Evolutionary conservation across 2,888 invertebrate species (phyloP).

Genomic region (Eumacrocentrus americanus): DNA sequence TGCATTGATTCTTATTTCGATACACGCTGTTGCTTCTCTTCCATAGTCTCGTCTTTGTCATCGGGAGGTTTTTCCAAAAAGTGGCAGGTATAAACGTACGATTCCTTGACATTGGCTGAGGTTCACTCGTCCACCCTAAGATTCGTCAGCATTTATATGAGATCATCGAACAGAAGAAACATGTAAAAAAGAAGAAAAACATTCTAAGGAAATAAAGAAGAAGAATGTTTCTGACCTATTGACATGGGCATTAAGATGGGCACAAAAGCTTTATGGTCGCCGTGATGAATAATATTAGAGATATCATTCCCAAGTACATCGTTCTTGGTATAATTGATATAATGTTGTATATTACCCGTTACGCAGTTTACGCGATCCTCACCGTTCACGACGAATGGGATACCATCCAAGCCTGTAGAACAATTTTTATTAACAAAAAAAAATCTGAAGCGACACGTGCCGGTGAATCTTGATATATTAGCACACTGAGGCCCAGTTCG

Average conservation of each 20-base stretch:
- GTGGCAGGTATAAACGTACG: slow-evolving; percentile 69
- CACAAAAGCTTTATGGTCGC: slow-evolving; percentile 88
- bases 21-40: slow-evolving; percentile 76
- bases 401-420: slow-evolving; percentile 91
- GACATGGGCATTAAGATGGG: slow-evolving; percentile 77
- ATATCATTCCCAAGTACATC: slow-evolving; percentile 83
- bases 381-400: slow-evolving; percentile 88
- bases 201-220: no score
- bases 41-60: slow-evolving; percentile 72
- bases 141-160: no score
- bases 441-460: no score
- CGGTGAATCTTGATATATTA: no score
- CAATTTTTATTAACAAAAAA: no score
- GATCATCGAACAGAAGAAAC: slow-evolving; percentile 8
- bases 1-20: slow-evolving; percentile 77
- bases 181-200: not conserved
- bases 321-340: slow-evolving; percentile 85
- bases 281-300: slow-evolving; percentile 90
- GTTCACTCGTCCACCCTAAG: slow-evolving; percentile 60
- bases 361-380: slow-evolving; percentile 94
- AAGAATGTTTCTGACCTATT: slow-evolving; percentile 65
- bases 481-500: no score
- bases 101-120: slow-evolving; percentile 59
- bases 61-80: slow-evolving; percentile 79
- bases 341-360: slow-evolving; percentile 90